Evolutionary conservation across 1,140 invertebrate species (phyloP).

Genomic region (Archegozetes longisetosus): DNA sequence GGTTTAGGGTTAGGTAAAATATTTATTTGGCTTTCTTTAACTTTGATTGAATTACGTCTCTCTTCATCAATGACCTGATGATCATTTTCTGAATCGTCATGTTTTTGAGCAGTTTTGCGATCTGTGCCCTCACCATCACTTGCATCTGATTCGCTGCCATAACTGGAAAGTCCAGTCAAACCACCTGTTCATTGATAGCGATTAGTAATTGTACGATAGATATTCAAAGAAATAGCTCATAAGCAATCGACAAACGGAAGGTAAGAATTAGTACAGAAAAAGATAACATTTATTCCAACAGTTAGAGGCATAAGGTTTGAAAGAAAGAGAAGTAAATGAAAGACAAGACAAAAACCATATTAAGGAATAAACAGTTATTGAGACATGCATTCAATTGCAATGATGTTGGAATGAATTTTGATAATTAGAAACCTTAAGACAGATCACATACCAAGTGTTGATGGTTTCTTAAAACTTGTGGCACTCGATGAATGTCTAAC

Average conservation of each 20-base stretch:
- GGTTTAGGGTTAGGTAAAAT: background rate
- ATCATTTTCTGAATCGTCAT: background rate
- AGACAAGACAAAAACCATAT: background rate
- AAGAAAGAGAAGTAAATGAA: background rate
- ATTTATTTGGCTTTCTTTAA: background rate
- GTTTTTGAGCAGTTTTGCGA: background rate
- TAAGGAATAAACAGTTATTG: background rate
- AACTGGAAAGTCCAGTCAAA: background rate
- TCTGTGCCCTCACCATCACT: background rate
- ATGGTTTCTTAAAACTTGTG: background rate
- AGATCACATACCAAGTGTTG: background rate
- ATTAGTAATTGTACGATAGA: background rate
- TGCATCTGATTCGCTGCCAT: background rate
- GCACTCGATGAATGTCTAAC: background rate
- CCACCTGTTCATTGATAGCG: background rate
- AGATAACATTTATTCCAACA: background rate
- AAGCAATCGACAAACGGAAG: background rate
- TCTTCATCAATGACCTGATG: background rate
- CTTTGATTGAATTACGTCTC: background rate
- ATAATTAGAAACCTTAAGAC: background rate
- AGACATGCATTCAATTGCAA: background rate
- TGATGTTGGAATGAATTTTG: background rate
- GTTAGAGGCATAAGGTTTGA: background rate
- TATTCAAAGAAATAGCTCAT: background rate
- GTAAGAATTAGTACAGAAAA: background rate